Evolutionary conservation across 2,113 vertebrate genomes (phyloP).

Genomic region (Corydoras maculifer): DNA sequence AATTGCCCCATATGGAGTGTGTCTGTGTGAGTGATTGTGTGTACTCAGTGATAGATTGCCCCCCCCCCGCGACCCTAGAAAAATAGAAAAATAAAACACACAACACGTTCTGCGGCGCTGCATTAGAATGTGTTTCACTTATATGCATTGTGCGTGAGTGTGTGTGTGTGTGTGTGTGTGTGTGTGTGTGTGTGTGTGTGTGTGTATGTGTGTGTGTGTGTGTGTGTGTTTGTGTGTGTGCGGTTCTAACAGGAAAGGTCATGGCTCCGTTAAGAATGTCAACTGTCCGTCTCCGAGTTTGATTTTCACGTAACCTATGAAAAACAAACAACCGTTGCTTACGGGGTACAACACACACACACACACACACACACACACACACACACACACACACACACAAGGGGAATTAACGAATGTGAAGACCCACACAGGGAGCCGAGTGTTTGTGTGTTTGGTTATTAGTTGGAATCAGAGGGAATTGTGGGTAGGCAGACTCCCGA

Average conservation of each 20-base stretch:
- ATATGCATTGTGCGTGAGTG: background rate
- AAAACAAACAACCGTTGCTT: slow-evolving; percentile 21
- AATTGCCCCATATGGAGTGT: no score
- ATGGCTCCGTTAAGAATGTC: slow-evolving; percentile 36
- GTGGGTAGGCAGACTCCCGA: background rate
- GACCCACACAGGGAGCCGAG: background rate
- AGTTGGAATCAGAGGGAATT: background rate
- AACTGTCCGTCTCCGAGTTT: slow-evolving; percentile 38
- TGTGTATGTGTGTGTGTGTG: slow-evolving; percentile 25
- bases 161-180: no score
- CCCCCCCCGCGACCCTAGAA: no score
- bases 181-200: background rate
- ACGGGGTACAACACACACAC: background rate
- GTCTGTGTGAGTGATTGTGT: no score
- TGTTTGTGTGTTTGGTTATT: background rate
- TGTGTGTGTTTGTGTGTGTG: slow-evolving; percentile 19
- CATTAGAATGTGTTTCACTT: no score
- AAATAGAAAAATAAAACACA: no score
- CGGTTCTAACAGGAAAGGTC: slow-evolving; percentile 38
- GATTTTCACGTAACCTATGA: slow-evolving; percentile 39
- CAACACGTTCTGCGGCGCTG: no score
- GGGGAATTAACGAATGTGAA: slow-evolving; percentile 13
- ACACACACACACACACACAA: slow-evolving; percentile 7
- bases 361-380: slow-evolving; percentile 19
- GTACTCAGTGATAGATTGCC: no score